A percentile compares a stretch with the other conserved stretches of the same genome.
Evolutionary conservation across 2,113 vertebrate species (phyloP).

Genomic region (Labeo catla): DNA sequence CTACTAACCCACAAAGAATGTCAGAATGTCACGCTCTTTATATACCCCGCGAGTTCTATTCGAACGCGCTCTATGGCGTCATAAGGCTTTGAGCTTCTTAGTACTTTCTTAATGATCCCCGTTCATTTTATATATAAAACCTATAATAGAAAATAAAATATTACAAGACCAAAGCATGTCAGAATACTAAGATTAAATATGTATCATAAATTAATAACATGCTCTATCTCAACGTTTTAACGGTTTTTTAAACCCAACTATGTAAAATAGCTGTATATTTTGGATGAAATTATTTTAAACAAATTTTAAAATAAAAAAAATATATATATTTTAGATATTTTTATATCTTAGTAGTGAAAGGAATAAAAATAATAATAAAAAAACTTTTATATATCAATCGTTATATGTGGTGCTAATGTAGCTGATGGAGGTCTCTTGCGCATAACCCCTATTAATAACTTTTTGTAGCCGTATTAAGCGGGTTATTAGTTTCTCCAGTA

Average conservation of each 20-base stretch:
- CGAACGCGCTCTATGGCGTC: neutral
- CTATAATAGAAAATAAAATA: neutral
- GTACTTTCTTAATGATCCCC: neutral
- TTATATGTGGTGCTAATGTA: too few relatives aligned
- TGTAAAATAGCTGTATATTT: too few relatives aligned
- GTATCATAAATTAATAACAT: neutral
- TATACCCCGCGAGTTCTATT: neutral
- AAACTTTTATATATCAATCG: too few relatives aligned
- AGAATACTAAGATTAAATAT: neutral
- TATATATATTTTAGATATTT: too few relatives aligned
- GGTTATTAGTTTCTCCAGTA: conserved; percentile 27
- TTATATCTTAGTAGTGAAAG: too few relatives aligned
- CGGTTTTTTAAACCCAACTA: too few relatives aligned
- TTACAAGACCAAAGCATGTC: neutral
- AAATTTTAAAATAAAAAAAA: too few relatives aligned
- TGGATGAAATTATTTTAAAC: too few relatives aligned
- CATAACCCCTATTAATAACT: neutral
- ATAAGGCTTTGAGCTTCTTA: neutral
- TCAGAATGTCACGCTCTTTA: neutral
- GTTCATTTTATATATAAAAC: neutral
- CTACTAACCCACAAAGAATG: neutral
- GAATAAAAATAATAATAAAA: too few relatives aligned
- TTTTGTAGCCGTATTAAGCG: neutral
- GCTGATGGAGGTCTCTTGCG: too few relatives aligned
- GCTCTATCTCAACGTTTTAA: neutral